Evolutionary conservation across 1,140 invertebrate species (phyloP).

Genomic region (Lerema accius): DNA sequence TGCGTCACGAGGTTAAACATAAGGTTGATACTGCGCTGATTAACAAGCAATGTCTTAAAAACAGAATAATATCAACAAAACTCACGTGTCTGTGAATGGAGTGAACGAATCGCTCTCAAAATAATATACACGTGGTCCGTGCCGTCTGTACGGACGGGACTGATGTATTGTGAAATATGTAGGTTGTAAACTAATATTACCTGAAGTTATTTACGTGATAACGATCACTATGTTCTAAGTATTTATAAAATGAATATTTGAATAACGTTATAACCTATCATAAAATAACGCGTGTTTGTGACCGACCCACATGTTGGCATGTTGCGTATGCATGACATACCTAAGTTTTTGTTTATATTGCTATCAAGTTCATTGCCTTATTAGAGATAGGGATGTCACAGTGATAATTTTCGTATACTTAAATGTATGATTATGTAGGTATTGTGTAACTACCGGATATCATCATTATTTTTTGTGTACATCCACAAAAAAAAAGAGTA

Average conservation of each 20-base stretch:
- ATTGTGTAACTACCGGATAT: too few species aligned
- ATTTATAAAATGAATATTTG: too few species aligned
- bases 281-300: not conserved
- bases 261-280: not conserved
- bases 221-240: too few species aligned
- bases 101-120: not conserved
- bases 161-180: too few species aligned
- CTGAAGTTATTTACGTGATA: too few species aligned
- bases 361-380: not conserved
- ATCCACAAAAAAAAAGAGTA: too few species aligned
- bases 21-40: not conserved
- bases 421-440: too few species aligned
- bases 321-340: not conserved
- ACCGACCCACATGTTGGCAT: not conserved
- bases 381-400: not conserved
- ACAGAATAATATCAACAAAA: not conserved
- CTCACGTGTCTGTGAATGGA: not conserved
- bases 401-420: too few species aligned
- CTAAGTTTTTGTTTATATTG: not conserved
- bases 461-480: too few species aligned
- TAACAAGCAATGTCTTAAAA: slow-evolving; percentile 6
- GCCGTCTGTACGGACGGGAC: too few species aligned
- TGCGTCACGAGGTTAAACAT: not conserved
- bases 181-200: too few species aligned
- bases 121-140: slow-evolving; percentile 4